A percentile compares a stretch with the other conserved stretches of the same genome.
phyloP scores from a whole-genome alignment of 2,797 vertebrate species.

The Sebastes goodei region DNA sequence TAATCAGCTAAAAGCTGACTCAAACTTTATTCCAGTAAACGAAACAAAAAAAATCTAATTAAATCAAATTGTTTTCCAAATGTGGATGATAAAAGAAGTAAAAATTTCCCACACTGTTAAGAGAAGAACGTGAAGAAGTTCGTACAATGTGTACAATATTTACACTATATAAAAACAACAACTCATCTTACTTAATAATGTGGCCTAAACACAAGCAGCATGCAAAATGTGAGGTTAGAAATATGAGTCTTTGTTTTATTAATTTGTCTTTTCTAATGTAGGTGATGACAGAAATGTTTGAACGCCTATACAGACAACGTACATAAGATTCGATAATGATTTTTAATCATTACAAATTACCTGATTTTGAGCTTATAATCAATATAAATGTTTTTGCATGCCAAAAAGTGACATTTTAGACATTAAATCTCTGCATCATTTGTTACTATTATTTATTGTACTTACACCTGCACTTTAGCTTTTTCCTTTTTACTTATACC shows the following conservation, averaged over 20 bases:
- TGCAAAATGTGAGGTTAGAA: neutral
- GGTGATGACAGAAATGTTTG: neutral
- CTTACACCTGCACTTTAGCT: neutral
- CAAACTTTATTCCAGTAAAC: neutral
- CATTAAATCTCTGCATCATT: neutral
- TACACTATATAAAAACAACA: neutral
- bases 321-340: too few relatives aligned
- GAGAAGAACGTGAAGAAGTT: neutral
- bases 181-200: neutral
- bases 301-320: neutral
- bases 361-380: neutral
- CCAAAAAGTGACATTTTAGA: neutral
- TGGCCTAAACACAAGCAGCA: neutral
- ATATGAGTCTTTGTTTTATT: neutral
- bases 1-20: neutral
- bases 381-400: neutral
- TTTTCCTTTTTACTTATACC: neutral
- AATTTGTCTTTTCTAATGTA: neutral
- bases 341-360: too few relatives aligned
- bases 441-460: neutral
- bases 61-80: neutral
- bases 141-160: fast-evolving
- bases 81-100: neutral
- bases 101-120: neutral
- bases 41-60: neutral